phyloP scores from a whole-genome alignment of 2,113 vertebrate genomes.

The Labrus mixtus region DNA sequence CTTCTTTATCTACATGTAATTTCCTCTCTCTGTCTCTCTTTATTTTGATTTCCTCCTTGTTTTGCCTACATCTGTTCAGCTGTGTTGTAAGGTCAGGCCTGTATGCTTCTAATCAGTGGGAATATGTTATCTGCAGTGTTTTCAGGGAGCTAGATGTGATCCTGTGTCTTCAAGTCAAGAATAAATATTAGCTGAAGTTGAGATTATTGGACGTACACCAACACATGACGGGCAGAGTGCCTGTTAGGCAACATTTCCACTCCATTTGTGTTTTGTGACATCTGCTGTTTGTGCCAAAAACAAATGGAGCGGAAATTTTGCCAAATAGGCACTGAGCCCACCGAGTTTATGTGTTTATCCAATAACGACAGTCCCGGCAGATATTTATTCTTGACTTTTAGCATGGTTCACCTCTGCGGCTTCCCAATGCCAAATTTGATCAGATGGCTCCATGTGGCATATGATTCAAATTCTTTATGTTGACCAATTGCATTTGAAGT shows the following conservation, averaged over 20 bases:
- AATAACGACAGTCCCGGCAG: background rate
- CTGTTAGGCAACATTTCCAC: background rate
- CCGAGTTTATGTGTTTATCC: background rate
- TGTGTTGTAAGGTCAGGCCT: background rate
- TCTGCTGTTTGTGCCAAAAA: slow-evolving; percentile 2
- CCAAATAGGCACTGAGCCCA: background rate
- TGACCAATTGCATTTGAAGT: no score
- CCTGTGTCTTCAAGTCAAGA: background rate
- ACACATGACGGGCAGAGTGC: background rate
- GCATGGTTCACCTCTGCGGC: background rate
- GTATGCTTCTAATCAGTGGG: background rate
- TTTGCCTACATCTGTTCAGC: background rate
- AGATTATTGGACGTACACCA: background rate
- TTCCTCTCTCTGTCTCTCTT: background rate
- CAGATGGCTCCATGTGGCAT: no score
- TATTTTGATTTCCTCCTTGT: background rate
- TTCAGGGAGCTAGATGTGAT: background rate
- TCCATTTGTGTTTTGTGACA: background rate
- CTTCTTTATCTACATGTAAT: slow-evolving; percentile 8
- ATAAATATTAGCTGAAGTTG: background rate
- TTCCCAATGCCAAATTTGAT: background rate
- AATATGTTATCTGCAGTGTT: background rate
- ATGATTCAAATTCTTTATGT: no score
- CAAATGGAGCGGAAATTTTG: background rate
- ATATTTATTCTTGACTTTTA: background rate